Evolutionary conservation across 2,888 invertebrate species (phyloP).

Genomic region (Pachliopta kotzebuea): DNA sequence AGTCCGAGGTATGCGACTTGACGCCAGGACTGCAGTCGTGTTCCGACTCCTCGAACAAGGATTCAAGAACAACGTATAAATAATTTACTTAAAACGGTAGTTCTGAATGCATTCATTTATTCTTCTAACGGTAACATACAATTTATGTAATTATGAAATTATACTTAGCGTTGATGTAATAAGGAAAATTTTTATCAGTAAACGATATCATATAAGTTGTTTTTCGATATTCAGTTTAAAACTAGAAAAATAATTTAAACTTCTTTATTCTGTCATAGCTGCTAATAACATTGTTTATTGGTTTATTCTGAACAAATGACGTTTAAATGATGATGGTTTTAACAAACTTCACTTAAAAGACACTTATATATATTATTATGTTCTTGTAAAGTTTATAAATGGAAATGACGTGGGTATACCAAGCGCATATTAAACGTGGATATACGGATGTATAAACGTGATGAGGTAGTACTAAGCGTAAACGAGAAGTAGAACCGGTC

Average conservation of each 20-base stretch:
- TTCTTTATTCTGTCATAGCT: no score
- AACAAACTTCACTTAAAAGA: background rate
- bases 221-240: no score
- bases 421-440: constrained; percentile 15
- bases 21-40: constrained; percentile 24
- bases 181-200: no score
- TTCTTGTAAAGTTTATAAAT: constrained; percentile 9
- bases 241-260: no score
- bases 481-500: constrained; percentile 72
- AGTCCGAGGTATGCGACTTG: constrained; percentile 16
- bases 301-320: no score
- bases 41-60: constrained; percentile 9
- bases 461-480: constrained; percentile 53
- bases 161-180: no score
- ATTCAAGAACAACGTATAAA: constrained; percentile 14
- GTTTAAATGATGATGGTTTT: background rate
- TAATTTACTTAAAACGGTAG: constrained; percentile 27
- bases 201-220: no score
- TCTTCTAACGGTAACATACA: background rate
- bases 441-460: constrained; percentile 39
- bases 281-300: no score
- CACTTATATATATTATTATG: background rate
- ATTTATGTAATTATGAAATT: no score
- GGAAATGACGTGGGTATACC: constrained; percentile 20
- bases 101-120: constrained; percentile 3